Evolutionary conservation across 2,797 vertebrate species (phyloP).

Genomic region (Thalassophryne amazonica): DNA sequence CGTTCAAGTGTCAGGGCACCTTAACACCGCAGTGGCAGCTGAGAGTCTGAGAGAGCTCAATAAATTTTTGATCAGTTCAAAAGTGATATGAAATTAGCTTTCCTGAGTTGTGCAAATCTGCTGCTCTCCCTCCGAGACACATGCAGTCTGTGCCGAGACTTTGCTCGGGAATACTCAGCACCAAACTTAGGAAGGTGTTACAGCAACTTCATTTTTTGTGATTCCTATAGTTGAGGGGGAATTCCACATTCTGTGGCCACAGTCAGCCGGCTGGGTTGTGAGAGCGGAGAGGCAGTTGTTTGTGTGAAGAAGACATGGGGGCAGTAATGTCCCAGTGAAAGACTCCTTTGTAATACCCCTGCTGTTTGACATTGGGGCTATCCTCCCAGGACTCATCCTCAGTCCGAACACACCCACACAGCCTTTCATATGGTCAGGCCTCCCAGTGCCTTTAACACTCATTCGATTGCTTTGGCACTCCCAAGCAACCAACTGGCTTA

Average conservation of each 20-base stretch:
- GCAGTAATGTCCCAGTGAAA: constrained; percentile 56
- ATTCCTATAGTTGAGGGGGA: constrained; percentile 65
- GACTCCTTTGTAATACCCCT: constrained; percentile 70
- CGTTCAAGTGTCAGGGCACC: no score
- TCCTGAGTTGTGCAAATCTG: no score
- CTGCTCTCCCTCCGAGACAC: no score
- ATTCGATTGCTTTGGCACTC: constrained; percentile 56
- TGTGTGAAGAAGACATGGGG: constrained; percentile 12
- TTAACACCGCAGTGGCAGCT: no score
- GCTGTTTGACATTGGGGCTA: constrained; percentile 83
- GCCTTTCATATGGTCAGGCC: constrained; percentile 87
- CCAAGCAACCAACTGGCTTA: constrained; percentile 63
- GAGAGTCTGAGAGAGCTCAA: no score
- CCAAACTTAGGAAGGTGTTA: no score
- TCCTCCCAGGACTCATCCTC: constrained; percentile 81
- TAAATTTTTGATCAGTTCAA: no score
- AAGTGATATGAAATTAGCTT: no score
- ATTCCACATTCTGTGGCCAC: constrained; percentile 60
- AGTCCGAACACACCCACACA: constrained; percentile 69
- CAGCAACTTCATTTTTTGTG: no score
- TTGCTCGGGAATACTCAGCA: no score
- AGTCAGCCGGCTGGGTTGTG: constrained; percentile 35
- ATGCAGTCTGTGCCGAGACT: no score
- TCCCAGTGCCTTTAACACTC: constrained; percentile 83
- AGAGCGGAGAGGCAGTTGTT: constrained; percentile 33